A percentile compares a stretch with the other conserved stretches of the same genome.
Conservation (phyloP, 1,140 invertebrate genomes). For the Papilio helenus region DNA sequence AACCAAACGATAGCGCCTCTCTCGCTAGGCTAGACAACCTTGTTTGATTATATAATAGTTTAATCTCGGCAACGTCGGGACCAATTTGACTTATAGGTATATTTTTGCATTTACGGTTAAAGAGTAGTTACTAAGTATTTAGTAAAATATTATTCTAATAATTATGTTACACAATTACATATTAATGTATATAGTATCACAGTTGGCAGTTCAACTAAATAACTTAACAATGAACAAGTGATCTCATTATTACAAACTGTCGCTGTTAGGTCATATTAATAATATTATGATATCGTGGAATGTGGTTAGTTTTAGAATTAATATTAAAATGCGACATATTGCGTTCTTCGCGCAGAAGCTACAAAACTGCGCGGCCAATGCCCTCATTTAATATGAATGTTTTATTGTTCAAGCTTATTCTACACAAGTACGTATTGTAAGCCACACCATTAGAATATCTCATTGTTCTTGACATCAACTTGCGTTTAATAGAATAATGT, state of each 20-base stretch:
- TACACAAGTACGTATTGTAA: conserved; percentile 1
- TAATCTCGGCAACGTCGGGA: too few relatives aligned
- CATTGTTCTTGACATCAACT: conserved; percentile 1
- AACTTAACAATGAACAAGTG: conserved; percentile 2
- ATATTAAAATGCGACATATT: conserved; percentile 7
- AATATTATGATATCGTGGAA: background rate
- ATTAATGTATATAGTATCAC: background rate
- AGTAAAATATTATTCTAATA: background rate
- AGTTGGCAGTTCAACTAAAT: background rate
- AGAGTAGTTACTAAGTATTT: background rate
- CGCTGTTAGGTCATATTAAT: conserved; percentile 1
- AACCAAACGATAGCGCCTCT: too few relatives aligned
- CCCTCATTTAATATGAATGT: conserved; percentile 21
- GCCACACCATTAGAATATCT: background rate
- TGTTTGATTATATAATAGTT: too few relatives aligned
- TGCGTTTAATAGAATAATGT: background rate
- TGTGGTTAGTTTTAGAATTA: background rate
- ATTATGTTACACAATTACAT: too few relatives aligned
- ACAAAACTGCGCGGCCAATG: background rate
- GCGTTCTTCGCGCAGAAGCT: background rate
- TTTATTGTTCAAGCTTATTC: conserved; percentile 23
- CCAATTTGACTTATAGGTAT: too few relatives aligned
- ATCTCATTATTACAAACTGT: conserved; percentile 3
- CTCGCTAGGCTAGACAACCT: too few relatives aligned
- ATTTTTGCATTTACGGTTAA: too few relatives aligned